Base-by-base conservation (phyloP, 2,888 invertebrate species). In the Stenurella melanura region DNA sequence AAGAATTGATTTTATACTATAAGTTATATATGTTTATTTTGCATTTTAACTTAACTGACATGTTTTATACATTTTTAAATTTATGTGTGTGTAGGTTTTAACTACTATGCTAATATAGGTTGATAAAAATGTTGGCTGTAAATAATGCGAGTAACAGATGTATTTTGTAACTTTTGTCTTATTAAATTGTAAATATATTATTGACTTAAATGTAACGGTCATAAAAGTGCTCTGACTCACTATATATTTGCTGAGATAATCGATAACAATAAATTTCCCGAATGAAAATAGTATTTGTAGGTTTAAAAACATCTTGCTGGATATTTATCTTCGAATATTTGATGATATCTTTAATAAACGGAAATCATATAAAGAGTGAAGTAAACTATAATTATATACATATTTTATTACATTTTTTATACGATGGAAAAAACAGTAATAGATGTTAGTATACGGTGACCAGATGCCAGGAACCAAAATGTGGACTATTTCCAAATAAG, bases 1-100 rank as follows among this genome's bases (percentile, higher is more conserved):
- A 63, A 17, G 61, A 58, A 70, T 77, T 63, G 73, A 76, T 76
- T 54, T 70, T 63, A 73, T 67, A 76, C 77, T 61, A 19, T 58
- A 70, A 50, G 21, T 50, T 12, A 26, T 50, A 19, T 42, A 42
- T 64, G 34, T 64, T 67, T 67, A 50, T 67, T 67, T 54, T 67
- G 54, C 38, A 54, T 54, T 42, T 66, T 50, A 57, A n/a, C 58
- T 17, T 58, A 58, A 30, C 34, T 57, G 69, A 69, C 57, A 26
- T 57, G 57, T 60, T 71, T 42, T 56, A 34, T 60, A 71, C 17
- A 61, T 71, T 57, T 71, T 71, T 42, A 61, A 38, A 71, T 71
- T 71, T 57, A 57, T 58, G 60, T 26, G 26, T 38, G 70, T 50
- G 70, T 71, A 58, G 70, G 70, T 34, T 67, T 69, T 71, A 71